Base-by-base conservation (phyloP, 2,888 invertebrate genomes). In the Volucella bombylans region DNA sequence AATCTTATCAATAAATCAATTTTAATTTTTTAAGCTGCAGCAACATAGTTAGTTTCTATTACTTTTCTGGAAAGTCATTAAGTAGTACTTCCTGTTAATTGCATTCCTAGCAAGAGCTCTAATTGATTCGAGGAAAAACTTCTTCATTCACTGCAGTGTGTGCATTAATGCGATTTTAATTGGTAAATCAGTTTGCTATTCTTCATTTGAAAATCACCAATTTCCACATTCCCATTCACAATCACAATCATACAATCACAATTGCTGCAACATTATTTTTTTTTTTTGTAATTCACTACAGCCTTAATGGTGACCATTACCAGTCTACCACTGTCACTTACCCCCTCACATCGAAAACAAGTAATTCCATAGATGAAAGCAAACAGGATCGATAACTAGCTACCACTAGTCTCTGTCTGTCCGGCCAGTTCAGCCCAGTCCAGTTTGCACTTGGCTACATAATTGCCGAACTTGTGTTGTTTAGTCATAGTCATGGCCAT, bases 341-440 rank as follows among this genome's bases (percentile, higher is more conserved):
- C 61, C 4, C 14, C 23, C 15, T 12, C 18, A n/a, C 39, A 18
- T 10, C 1, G 43, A 41, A 23, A 69, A 49, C 77, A 52, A 61
- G 76, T 59, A 64, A 73, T 73, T 54, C 76, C 59, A 68, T 61
- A 68, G 61, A 61, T 68, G 52, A 68, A 68, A 62, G 61, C 62
- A 11, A 77, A 39, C 68, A 68, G 52, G 54, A 69, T n/a, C 4
- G 50, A 50, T 43, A 31, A 61, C 54, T 39, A 18, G 14, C 23
- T 9, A 9, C 59, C 6, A 61, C 54, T 39, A 39, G 14, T 14
- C 12, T 10, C 59, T 8, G 12, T 14, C 6, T 43, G 50, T n/a
- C 43, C 31, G 61, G n/a, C 15, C 61, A 45, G 68, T 54, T 52
- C 18, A 18, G 18, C 18, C 18, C 18, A 18, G 18, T 18, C 18